phyloP scores from a whole-genome alignment of 2,797 vertebrate genomes.

The Pangasius macronema region DNA sequence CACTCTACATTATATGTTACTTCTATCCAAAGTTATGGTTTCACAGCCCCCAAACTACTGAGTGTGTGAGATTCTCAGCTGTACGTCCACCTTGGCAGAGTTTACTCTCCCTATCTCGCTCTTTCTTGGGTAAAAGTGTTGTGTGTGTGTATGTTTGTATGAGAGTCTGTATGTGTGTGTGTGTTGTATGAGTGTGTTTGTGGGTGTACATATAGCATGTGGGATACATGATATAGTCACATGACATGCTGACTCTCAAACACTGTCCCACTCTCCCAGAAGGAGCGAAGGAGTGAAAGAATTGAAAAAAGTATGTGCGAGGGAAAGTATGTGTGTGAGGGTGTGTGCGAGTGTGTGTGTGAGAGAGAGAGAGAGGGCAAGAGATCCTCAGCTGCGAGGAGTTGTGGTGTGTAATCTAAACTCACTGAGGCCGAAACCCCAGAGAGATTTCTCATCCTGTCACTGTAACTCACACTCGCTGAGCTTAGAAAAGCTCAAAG shows the following conservation, averaged over 20 bases:
- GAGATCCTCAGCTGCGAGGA: constrained; percentile 44
- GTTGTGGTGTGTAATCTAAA: constrained; percentile 54
- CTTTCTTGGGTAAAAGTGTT: neutral
- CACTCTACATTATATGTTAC: neutral
- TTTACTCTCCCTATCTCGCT: neutral
- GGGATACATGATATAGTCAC: constrained; percentile 35
- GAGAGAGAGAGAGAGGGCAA: constrained; percentile 22
- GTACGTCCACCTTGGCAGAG: neutral
- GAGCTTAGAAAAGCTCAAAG: constrained; percentile 43
- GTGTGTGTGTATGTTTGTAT: neutral
- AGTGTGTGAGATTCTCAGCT: neutral
- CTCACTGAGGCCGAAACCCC: constrained; percentile 52
- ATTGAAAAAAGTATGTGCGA: constrained; percentile 2
- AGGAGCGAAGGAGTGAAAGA: constrained; percentile 38
- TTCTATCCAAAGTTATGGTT: neutral
- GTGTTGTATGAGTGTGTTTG: constrained; percentile 1
- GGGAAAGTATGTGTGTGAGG: neutral
- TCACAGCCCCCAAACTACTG: neutral
- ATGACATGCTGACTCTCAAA: constrained; percentile 49
- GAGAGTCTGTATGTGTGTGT: neutral
- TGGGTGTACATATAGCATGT: neutral
- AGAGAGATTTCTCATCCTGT: constrained; percentile 55
- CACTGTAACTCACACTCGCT: constrained; percentile 55
- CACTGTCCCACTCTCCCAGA: constrained; percentile 45
- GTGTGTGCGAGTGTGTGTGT: neutral